These are phyloP conservation scores for Merluccius polli DNA, from an alignment of 2,797 vertebrate species.

Conservation along the genomic window DNA sequence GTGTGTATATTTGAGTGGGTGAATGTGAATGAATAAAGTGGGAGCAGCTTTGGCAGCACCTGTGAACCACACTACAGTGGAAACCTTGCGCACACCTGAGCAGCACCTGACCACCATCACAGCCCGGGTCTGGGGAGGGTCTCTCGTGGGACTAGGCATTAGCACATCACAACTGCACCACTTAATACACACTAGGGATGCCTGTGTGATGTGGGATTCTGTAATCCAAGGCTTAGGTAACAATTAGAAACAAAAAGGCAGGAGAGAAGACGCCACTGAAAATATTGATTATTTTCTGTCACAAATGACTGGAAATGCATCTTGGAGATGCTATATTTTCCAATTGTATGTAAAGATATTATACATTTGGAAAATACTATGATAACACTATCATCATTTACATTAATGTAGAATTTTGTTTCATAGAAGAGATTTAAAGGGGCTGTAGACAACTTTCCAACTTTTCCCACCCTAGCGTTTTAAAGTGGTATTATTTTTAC, in stretches of 20 bases:
- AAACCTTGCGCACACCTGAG: slow-evolving; percentile 73
- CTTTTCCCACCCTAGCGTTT: no score
- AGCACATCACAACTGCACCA: slow-evolving; percentile 71
- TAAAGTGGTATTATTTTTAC: no score
- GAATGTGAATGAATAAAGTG: slow-evolving; percentile 25
- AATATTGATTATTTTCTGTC: neutral
- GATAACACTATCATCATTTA: neutral
- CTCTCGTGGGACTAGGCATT: slow-evolving; percentile 54
- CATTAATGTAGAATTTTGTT: neutral
- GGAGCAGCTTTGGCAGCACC: slow-evolving; percentile 59
- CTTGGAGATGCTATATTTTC: neutral
- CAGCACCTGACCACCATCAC: slow-evolving; percentile 72
- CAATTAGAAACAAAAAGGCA: slow-evolving; percentile 52
- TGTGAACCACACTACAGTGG: slow-evolving; percentile 65
- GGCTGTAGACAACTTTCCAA: no score
- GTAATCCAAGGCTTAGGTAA: slow-evolving; percentile 57
- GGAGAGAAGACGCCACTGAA: slow-evolving; percentile 10
- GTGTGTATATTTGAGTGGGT: neutral
- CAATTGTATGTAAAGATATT: neutral
- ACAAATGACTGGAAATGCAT: neutral
- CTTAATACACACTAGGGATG: slow-evolving; percentile 45
- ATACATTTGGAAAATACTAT: neutral
- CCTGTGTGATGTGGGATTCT: slow-evolving; percentile 38
- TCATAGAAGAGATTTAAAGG: neutral
- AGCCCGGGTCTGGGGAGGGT: slow-evolving; percentile 46